phyloP scores from a whole-genome alignment of 2,888 invertebrate species.

The Gasteruption jaculator region DNA sequence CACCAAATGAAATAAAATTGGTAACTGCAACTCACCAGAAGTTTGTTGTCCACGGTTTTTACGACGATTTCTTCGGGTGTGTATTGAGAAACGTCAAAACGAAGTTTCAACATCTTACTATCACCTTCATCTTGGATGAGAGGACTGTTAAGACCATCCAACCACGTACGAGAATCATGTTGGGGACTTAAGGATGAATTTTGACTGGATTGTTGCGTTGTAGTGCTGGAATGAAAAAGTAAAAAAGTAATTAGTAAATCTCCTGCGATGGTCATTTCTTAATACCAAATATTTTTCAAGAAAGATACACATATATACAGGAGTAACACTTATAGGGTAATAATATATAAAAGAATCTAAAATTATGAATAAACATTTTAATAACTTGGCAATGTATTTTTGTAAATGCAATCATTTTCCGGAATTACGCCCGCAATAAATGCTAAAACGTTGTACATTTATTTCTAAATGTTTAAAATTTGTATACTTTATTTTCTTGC shows the following conservation, averaged over 20 bases:
- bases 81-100: slow-evolving; percentile 97
- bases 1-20: background rate
- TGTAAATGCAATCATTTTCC: too few species aligned
- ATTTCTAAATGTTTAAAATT: too few species aligned
- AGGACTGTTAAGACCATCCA: slow-evolving; percentile 85
- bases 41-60: slow-evolving; percentile 96
- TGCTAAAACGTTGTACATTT: too few species aligned
- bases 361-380: too few species aligned
- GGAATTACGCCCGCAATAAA: too few species aligned
- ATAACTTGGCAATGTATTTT: too few species aligned
- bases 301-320: too few species aligned
- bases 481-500: too few species aligned
- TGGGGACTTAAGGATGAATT: slow-evolving; percentile 54
- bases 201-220: slow-evolving; percentile 56
- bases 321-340: too few species aligned
- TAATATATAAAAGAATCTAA: too few species aligned
- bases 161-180: slow-evolving; percentile 63
- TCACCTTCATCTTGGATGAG: slow-evolving; percentile 92
- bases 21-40: slow-evolving; percentile 69
- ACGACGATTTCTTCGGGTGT: slow-evolving; percentile 97
- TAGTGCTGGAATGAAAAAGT: slow-evolving; percentile 58
- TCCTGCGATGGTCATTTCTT: background rate
- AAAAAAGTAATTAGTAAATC: background rate
- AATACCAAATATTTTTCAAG: background rate
- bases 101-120: slow-evolving; percentile 87